Conservation (phyloP, 2,888 invertebrate genomes). For the Yponomeuta sedellus region DNA sequence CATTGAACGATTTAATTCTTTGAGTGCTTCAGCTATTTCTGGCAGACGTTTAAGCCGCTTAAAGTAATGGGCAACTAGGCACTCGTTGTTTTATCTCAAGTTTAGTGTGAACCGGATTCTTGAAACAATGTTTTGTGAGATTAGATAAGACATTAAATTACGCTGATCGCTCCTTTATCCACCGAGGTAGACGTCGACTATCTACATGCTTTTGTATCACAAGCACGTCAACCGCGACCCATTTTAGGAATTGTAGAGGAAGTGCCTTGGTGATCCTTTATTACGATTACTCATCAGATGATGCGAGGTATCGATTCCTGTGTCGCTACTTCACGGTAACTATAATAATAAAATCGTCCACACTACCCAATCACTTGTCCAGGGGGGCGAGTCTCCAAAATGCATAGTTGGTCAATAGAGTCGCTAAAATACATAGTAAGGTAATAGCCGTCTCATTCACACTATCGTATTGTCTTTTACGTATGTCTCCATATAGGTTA, state of each 20-base stretch:
- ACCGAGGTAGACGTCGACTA: neutral
- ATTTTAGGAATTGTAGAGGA: neutral
- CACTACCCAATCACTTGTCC: too few species aligned
- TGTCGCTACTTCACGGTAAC: neutral
- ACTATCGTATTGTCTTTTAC: too few species aligned
- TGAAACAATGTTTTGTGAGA: neutral
- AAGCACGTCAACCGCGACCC: neutral
- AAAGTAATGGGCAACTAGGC: neutral
- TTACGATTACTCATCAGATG: too few species aligned
- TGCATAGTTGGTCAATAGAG: too few species aligned
- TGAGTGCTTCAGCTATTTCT: neutral
- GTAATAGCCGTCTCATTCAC: too few species aligned
- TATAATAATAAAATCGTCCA: too few species aligned
- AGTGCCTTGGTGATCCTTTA: neutral
- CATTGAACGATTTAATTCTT: neutral
- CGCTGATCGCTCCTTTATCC: neutral
- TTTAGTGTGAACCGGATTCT: neutral
- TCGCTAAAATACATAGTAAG: too few species aligned
- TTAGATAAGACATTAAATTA: neutral
- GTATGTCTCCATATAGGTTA: too few species aligned
- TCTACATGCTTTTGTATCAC: neutral
- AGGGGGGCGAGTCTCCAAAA: too few species aligned
- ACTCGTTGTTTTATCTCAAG: neutral
- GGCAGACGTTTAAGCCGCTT: neutral
- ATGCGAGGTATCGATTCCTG: neutral